Evolutionary conservation across 2,888 invertebrate species (phyloP).

Genomic region (Stenurella melanura): DNA sequence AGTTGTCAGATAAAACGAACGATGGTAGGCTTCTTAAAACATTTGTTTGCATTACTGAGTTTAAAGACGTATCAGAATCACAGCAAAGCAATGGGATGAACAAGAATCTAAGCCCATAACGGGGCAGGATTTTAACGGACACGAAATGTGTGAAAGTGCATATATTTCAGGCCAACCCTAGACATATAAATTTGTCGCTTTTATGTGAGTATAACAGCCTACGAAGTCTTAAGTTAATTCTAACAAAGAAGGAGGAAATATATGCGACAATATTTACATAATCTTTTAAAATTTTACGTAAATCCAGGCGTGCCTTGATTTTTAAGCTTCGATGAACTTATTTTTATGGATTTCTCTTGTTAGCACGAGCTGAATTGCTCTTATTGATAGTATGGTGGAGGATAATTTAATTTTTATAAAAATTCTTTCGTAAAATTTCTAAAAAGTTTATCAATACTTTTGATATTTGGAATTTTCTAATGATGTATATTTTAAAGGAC

Average conservation of each 20-base stretch:
- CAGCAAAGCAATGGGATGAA: neutral
- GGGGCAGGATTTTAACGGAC: neutral
- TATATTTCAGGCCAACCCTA: neutral
- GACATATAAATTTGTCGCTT: constrained; percentile 10
- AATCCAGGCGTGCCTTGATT: neutral
- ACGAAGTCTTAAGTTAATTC: neutral
- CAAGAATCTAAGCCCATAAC: neutral
- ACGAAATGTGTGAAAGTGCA: neutral
- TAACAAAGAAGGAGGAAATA: neutral
- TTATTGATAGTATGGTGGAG: neutral
- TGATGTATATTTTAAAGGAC: too few species aligned
- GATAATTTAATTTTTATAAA: neutral
- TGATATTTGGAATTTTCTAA: too few species aligned
- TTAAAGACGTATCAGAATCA: neutral
- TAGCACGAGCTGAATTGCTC: neutral
- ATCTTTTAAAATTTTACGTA: constrained; percentile 17
- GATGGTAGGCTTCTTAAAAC: too few species aligned
- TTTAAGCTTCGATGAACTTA: neutral
- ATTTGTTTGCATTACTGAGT: neutral
- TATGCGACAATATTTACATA: constrained; percentile 22
- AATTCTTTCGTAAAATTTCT: neutral
- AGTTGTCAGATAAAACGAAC: too few species aligned
- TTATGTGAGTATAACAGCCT: constrained; percentile 17
- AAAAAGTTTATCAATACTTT: neutral
- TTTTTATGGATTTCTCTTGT: constrained; percentile 13